phyloP scores from a whole-genome alignment of 2,888 invertebrate species.

The Cephus runcator region DNA sequence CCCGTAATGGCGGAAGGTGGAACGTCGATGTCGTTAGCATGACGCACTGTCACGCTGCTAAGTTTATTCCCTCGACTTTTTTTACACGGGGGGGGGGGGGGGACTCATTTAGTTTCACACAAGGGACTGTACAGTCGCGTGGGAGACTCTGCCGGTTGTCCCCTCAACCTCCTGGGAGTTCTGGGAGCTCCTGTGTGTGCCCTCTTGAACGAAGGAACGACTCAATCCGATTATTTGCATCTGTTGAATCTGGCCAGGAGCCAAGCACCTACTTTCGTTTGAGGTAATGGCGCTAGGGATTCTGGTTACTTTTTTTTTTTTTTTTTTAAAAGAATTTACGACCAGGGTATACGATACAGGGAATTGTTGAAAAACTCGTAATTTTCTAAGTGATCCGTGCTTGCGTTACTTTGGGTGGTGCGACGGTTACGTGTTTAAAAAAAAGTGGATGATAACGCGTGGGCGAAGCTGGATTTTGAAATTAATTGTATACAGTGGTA shows the following conservation, averaged over 20 bases:
- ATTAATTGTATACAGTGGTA: neutral
- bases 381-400: neutral
- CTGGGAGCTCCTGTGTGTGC: neutral
- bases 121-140: neutral
- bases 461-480: neutral
- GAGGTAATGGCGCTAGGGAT: neutral
- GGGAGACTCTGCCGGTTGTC: neutral
- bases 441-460: neutral
- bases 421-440: neutral
- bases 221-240: neutral
- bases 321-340: neutral
- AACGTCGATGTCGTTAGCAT: neutral
- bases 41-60: neutral
- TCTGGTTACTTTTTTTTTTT: neutral
- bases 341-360: neutral
- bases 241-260: constrained; percentile 6
- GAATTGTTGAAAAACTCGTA: neutral
- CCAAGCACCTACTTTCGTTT: neutral
- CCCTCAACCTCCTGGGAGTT: neutral
- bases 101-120: too few species aligned
- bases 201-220: neutral
- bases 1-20: neutral
- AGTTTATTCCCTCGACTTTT: neutral
- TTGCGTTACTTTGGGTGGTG: neutral
- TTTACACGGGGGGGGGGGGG: neutral